Percentiles rank a stretch among this genome's conserved stretches.
Evolutionary conservation across 2,888 invertebrate genomes (phyloP).

Genomic region (Hemaris fuciformis): DNA sequence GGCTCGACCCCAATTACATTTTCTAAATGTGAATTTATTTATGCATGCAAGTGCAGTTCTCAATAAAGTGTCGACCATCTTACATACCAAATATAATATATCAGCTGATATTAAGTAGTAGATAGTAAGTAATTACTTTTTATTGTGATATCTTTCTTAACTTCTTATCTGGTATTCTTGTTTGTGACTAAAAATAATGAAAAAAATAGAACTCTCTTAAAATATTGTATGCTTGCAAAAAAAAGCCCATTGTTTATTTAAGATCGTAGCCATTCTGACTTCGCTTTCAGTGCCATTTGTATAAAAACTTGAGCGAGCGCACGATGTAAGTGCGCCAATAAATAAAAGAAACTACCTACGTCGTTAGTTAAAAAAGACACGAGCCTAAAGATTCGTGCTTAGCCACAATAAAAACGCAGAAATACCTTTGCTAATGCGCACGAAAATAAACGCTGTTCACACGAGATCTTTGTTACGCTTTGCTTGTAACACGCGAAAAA

Average conservation of each 20-base stretch:
- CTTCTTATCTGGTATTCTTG: no score
- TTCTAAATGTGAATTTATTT: no score
- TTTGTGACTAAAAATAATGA: no score
- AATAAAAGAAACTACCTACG: background rate
- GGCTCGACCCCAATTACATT: no score
- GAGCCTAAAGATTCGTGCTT: conserved; percentile 17
- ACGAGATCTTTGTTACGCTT: background rate
- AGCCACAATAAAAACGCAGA: conserved; percentile 14
- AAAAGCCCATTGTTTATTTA: background rate
- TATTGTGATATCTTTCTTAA: no score
- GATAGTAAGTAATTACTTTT: no score
- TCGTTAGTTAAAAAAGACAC: conserved; percentile 3
- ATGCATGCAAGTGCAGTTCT: no score
- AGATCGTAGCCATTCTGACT: no score
- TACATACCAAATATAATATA: no score
- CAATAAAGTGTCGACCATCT: no score
- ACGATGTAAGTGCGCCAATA: background rate
- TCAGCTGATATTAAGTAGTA: no score
- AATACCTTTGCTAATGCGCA: background rate
- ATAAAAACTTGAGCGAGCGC: background rate
- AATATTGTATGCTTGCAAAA: background rate
- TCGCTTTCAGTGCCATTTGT: background rate
- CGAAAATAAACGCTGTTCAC: conserved; percentile 1
- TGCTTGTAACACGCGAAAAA: background rate
- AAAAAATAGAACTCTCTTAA: no score